Conservation (phyloP, 2,888 invertebrate genomes). For the Tethea ocularis region DNA sequence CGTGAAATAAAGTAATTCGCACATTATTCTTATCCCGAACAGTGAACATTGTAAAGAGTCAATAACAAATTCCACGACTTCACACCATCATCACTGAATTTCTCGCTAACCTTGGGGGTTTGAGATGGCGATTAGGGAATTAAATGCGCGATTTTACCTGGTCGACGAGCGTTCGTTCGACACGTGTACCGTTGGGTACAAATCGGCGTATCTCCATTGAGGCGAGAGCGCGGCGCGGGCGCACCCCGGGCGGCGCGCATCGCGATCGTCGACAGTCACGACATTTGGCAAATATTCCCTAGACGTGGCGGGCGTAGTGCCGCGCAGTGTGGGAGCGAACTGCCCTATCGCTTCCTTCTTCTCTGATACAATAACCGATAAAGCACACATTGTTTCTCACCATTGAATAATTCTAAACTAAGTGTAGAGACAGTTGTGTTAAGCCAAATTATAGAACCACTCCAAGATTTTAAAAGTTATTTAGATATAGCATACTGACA, state of each 20-base stretch:
- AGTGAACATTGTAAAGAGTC: constrained; percentile 18
- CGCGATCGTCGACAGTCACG: constrained; percentile 82
- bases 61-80: constrained; percentile 48
- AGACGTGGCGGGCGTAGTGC: constrained; percentile 63
- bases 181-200: constrained; percentile 77
- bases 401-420: constrained; percentile 18
- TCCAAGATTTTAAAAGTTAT: not conserved
- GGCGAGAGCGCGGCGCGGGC: constrained; percentile 58
- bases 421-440: not conserved
- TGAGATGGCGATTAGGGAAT: constrained; percentile 47
- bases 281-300: constrained; percentile 81
- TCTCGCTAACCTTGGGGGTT: constrained; percentile 37
- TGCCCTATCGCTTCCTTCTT: constrained; percentile 79
- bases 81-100: constrained; percentile 38
- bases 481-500: not conserved
- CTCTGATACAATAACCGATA: constrained; percentile 72
- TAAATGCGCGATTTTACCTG: constrained; percentile 60
- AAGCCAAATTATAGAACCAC: not conserved
- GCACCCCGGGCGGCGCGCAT: constrained; percentile 79
- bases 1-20: not conserved
- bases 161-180: constrained; percentile 52
- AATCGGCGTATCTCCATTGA: constrained; percentile 78
- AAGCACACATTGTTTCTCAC: constrained; percentile 49
- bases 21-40: not conserved
- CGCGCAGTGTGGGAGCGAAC: constrained; percentile 74